These are phyloP conservation scores for Anthoscopus minutus DNA, from an alignment of 2,113 vertebrate species.

Conservation along the genomic window DNA sequence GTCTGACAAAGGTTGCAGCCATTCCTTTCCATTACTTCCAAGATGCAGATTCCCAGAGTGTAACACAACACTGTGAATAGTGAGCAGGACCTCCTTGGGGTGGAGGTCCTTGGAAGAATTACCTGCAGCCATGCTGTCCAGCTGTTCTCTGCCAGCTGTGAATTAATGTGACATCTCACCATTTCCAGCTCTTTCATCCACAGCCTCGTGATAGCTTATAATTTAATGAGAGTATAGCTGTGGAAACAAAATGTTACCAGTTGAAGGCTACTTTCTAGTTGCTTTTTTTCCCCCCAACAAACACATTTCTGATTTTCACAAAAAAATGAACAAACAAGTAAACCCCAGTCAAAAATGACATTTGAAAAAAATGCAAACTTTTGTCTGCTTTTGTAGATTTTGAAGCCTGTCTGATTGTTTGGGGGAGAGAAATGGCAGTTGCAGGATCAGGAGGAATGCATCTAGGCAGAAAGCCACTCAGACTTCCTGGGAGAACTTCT, in stretches of 20 bases:
- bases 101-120: accelerated
- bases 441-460: background rate
- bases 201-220: background rate
- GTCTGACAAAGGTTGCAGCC: background rate
- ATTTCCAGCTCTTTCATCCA: background rate
- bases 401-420: background rate
- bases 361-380: background rate
- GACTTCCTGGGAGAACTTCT: background rate
- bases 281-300: background rate
- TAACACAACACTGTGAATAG: background rate
- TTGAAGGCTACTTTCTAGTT: background rate
- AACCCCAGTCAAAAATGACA: background rate
- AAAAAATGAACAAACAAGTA: background rate
- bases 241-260: background rate
- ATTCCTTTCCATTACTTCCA: background rate
- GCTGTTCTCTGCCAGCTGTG: background rate
- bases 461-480: background rate
- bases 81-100: background rate
- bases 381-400: background rate
- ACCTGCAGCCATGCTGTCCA: background rate
- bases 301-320: background rate
- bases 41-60: accelerated
- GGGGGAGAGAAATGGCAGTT: background rate
- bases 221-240: background rate
- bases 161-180: background rate